Evolutionary conservation across 2,888 invertebrate species (phyloP).

Genomic region (Xestia ashworthii): DNA sequence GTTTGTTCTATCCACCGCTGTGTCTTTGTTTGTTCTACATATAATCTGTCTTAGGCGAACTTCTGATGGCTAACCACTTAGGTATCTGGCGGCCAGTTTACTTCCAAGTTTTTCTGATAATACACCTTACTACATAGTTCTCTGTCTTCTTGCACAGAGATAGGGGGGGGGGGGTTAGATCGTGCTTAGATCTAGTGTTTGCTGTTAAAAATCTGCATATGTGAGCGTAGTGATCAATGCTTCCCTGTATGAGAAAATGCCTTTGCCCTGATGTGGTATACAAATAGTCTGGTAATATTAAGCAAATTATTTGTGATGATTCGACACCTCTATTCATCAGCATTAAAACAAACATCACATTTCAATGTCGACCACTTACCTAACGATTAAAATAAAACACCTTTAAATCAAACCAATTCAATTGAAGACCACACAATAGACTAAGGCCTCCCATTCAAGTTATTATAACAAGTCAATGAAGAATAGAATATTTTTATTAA

Average conservation of each 20-base stretch:
- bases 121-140: not conserved
- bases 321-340: slow-evolving; percentile 21
- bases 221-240: too few species aligned
- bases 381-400: slow-evolving; percentile 40
- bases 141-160: not conserved
- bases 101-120: not conserved
- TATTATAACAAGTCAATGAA: slow-evolving; percentile 47
- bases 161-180: not conserved
- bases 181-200: not conserved
- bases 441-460: slow-evolving; percentile 32
- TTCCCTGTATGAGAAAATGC: too few species aligned
- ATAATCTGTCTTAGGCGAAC: too few species aligned
- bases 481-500: slow-evolving; percentile 56
- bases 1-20: not conserved
- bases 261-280: too few species aligned
- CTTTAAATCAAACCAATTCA: slow-evolving; percentile 27
- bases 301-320: not conserved
- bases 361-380: slow-evolving; percentile 15
- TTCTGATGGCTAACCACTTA: not conserved
- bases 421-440: slow-evolving; percentile 51
- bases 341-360: slow-evolving; percentile 26
- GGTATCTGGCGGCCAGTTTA: not conserved
- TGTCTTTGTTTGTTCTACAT: too few species aligned
- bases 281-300: not conserved
- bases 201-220: too few species aligned